A percentile compares a stretch with the other conserved stretches of the same genome.
phyloP scores from a whole-genome alignment of 2,888 invertebrate genomes.

The Campopleginae sp. region DNA sequence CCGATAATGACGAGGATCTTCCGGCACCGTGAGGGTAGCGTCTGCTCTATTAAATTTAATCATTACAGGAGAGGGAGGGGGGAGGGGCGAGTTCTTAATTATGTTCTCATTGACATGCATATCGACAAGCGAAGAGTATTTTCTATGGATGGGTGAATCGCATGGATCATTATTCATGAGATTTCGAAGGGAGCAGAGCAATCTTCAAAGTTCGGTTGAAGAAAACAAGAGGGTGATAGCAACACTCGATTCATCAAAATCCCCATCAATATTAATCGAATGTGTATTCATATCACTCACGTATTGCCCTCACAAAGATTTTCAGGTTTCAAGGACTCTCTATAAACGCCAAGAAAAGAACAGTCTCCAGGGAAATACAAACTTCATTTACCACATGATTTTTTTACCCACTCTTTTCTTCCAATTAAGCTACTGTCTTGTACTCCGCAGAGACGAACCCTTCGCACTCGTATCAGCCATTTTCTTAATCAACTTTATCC shows the following conservation, averaged over 20 bases:
- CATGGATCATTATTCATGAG: slow-evolving; percentile 34
- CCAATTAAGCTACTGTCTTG: slow-evolving; percentile 25
- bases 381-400: slow-evolving; percentile 5
- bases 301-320: background rate
- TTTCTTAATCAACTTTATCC: slow-evolving; percentile 13
- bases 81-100: slow-evolving; percentile 14
- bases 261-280: background rate
- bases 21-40: background rate
- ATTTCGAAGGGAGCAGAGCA: background rate
- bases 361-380: slow-evolving; percentile 7
- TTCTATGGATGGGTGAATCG: background rate
- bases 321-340: background rate
- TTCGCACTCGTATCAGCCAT: slow-evolving; percentile 37
- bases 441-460: slow-evolving; percentile 41
- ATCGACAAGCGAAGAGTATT: background rate
- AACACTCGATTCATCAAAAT: background rate
- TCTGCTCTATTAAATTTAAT: too few relatives aligned
- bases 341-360: background rate
- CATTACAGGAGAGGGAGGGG: too few relatives aligned
- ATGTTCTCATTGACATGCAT: slow-evolving; percentile 5
- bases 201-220: background rate
- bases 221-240: background rate
- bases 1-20: slow-evolving; percentile 11
- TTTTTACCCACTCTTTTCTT: slow-evolving; percentile 1
- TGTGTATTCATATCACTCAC: background rate